Conservation (phyloP, 2,888 invertebrate species). For the Melipona beecheii region DNA sequence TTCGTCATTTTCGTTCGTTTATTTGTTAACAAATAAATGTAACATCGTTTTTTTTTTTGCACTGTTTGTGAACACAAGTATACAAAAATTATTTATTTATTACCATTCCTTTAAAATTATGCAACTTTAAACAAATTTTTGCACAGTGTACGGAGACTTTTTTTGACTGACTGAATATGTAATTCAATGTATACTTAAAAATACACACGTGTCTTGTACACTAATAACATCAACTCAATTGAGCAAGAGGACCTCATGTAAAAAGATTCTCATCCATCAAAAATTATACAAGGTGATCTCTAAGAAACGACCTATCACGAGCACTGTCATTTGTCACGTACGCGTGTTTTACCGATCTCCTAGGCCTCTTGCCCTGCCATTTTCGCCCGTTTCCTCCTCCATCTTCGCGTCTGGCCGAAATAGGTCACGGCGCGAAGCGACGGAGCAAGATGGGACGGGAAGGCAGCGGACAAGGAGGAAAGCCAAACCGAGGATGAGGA, state of each 20-base stretch:
- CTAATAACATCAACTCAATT: neutral
- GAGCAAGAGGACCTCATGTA: neutral
- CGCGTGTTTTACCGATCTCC: neutral
- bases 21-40: too few relatives aligned
- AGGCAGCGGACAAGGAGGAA: slow-evolving; percentile 23
- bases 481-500: slow-evolving; percentile 33
- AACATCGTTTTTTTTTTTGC: too few relatives aligned
- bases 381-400: neutral
- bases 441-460: slow-evolving; percentile 21
- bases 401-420: slow-evolving; percentile 16
- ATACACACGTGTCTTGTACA: neutral
- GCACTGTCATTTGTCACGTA: neutral
- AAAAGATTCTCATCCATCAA: neutral
- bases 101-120: too few relatives aligned
- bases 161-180: too few relatives aligned
- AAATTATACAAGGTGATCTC: neutral
- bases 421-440: slow-evolving; percentile 42
- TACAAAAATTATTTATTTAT: too few relatives aligned
- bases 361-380: neutral
- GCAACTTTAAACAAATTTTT: too few relatives aligned
- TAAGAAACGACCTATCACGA: too few relatives aligned
- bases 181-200: too few relatives aligned
- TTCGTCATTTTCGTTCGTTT: too few relatives aligned
- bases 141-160: too few relatives aligned
- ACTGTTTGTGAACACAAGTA: too few relatives aligned